These are phyloP conservation scores for Sporophila hypoxantha DNA, from an alignment of 2,113 vertebrate species.

Conservation along the genomic window DNA sequence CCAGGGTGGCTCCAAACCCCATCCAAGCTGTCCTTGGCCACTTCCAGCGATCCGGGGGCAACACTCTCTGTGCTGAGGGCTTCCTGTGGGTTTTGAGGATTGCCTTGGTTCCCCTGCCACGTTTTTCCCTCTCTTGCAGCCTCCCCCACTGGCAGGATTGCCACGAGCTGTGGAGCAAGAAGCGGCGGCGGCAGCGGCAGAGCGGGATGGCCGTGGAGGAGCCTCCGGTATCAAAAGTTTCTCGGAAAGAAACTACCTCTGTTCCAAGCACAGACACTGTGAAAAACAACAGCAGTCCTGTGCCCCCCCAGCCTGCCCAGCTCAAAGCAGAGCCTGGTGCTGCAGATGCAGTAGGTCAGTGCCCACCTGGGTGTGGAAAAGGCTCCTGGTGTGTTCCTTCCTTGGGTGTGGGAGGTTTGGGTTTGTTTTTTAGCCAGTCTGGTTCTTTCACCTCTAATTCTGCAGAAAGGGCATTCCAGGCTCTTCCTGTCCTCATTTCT, in stretches of 20 bases:
- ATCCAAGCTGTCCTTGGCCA: rapidly evolving
- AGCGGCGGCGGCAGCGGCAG: conserved; percentile 87
- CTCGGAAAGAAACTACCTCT: conserved; percentile 86
- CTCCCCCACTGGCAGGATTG: conserved; percentile 97
- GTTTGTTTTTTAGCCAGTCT: background rate
- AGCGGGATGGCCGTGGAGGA: conserved; percentile 85
- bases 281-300: conserved; percentile 85
- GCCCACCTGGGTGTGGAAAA: background rate
- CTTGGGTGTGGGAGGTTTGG: background rate
- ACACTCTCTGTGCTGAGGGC: rapidly evolving
- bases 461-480: background rate
- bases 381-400: background rate
- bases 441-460: background rate
- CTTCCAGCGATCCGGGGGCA: too few relatives aligned
- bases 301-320: conserved; percentile 70
- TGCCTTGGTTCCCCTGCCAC: rapidly evolving
- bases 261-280: conserved; percentile 73
- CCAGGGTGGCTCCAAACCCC: background rate
- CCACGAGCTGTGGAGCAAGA: conserved; percentile 98
- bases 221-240: conserved; percentile 81
- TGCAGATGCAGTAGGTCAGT: conserved; percentile 76
- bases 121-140: conserved; percentile 62
- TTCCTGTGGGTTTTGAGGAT: background rate
- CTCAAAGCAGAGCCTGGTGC: conserved; percentile 66
- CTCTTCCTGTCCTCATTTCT: background rate